Evolutionary conservation across 2,888 invertebrate species (phyloP), one percentile per base, ranked within the genome.

Genomic region (Nomada flava): DNA sequence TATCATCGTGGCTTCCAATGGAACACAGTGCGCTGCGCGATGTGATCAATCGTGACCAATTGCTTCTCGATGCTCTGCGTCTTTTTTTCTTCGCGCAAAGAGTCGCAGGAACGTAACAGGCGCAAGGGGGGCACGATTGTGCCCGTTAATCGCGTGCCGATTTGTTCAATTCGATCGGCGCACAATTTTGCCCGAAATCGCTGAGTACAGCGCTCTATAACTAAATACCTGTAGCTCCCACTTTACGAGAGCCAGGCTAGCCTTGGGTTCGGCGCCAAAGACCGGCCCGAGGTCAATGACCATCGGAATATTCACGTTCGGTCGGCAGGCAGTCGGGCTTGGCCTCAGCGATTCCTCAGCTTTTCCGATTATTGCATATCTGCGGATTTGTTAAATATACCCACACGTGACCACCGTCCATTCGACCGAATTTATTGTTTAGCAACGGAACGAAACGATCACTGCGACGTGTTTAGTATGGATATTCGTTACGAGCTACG

Each of bases 221-320:
- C 76, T 82, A 81, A 86, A 86, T 86, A 84, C 78, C 77, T 75
- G 77, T 74, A 69, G 81, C 79, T 79, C 77, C 79, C 82, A 76
- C 78, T 84, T 88, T 81, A 83, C 77, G 64, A 79, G 79, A 86
- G 79, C 74, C 85, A 79, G 68, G 76, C 87, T 86, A 88, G 88
- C 88, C 88, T 89, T 91, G 87, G 87, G 90, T 91, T 92, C 89
- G 91, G 91, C 91, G 89, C 89, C 89, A 90, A 92, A 92, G 92
- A 89, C 90, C 89, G 90, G 85, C 86, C 88, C 89, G 90, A 88
- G 92, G 92, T 92, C 92, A 91, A 91, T 86, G 92, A 92, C 92
- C 92, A 92, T 88, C 89, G 90, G 91, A 92, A 92, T 92, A 92
- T 92, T 92, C 92, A 92, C 91, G 90, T 91, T 91, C 89, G 91